Evolutionary conservation across 2,113 vertebrate species (phyloP), one percentile per base, ranked within the genome.

Genomic region (Amazona guildingii): DNA sequence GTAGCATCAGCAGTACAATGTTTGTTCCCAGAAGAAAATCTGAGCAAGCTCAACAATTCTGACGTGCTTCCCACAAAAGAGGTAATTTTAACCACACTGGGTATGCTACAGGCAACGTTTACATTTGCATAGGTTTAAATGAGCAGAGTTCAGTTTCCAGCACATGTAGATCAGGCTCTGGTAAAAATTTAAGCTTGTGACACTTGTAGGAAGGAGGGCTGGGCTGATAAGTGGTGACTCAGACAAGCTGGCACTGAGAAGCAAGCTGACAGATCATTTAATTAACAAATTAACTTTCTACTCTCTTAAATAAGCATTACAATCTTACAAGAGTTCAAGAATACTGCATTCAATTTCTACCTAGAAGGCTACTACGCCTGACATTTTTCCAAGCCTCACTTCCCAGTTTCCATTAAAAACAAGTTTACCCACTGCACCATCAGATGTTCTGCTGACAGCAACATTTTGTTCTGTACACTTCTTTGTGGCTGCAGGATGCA

Each of bases 231-330:
- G 73, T 72, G 78, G 81, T 95, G 94, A 95, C 83, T 96, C 79
- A 91, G 86, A 88, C 21, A 91, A 82, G 79, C 57, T 94, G 96
- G 80, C 94, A 92, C 88, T 78, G 76, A 96, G 77, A 35, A 95
- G 43, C 48, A 80, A 87, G 70, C 77, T 92, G 88, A 97, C 74
- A 90, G 91, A 93, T 80, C 81, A 55, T 86, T 90, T 93, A 96
- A 96, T 97, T 95, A 97, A 88, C 67, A 84, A 91, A 88, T 95
- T 93, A 90, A 78, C 88, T 86, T 91, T 94, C 91, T 88, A 64
- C 48, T 92, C 70, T 85, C 87, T 95, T 95, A 95, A 95, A 88
- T 84, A 89, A 93, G 83, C 88, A 88, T 91, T 89, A 93, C 51
- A 63, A n/a, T 74, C 76, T 61, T 82, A 41, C 59, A 91, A 87